Evolutionary conservation across 2,888 invertebrate genomes (phyloP), one percentile per base, ranked within the genome.

Genomic region (Ephialtes manifestator): DNA sequence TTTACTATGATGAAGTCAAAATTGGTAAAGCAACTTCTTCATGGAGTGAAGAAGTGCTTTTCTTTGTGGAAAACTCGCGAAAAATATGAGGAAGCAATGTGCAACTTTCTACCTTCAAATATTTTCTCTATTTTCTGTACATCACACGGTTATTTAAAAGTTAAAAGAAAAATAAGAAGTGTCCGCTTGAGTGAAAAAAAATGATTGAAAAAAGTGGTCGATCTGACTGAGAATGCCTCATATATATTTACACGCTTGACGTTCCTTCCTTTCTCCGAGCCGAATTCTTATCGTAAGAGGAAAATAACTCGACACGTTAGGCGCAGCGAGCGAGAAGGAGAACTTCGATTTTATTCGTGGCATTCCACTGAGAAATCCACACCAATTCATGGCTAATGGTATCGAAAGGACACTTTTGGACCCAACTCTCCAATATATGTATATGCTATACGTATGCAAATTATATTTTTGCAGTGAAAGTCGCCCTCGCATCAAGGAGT

Each of bases 281-380:
- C 55, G 35, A 55, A 71, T 71, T 67, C 31, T 81, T 81, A 70
- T 51, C 39, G 53, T 46, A 77, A 84, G 81, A 84, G 71, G 78
- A 48, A 77, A 60, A 35, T 28, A 55, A 24, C 53, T 18, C 20
- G 20, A 67, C n/a, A 18, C 48, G 68, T 55, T 55, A 15, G 55
- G 60, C 53, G 78, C 10, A 46, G 10, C 15, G 35, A 51, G 11
- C 20, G 53, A 28, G 53, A 51, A 11, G n/a, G 53, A 39, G 55
- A 55, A 68, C 20, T 75, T 77, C 68, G 78, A 81, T 76, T 77
- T 76, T 81, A 81, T 81, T 78, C 63, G 74, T 15, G 28, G 53
- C 39, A 58, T 65, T 84, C 51, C 24, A 24, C n/a, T 53, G 24
- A 67, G 39, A 48, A 60, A 48, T 60, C 28, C 18, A 11, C 15